Conservation (phyloP, 2,797 vertebrate genomes). For the Paguma larvata region DNA sequence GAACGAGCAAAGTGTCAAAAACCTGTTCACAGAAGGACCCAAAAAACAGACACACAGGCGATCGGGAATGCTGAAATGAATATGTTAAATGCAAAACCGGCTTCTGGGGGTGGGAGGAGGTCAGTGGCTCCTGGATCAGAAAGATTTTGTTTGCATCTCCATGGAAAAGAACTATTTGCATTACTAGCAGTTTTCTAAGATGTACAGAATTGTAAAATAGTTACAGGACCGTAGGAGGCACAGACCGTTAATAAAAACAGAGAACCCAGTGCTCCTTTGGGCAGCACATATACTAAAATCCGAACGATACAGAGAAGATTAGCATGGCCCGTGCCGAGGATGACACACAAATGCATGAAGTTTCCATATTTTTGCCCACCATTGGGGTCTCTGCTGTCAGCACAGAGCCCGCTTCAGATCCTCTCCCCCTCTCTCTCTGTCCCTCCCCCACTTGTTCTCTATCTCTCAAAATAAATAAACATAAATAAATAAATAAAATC, state of each 20-base stretch:
- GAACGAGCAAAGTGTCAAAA: not conserved
- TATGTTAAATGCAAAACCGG: not conserved
- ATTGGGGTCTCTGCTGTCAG: no score
- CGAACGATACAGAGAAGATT: no score
- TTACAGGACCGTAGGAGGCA: not conserved
- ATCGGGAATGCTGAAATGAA: not conserved
- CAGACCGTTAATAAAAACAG: not conserved
- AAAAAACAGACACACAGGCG: not conserved
- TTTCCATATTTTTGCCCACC: no score
- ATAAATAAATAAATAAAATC: not conserved
- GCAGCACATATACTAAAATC: no score
- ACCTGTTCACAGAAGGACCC: not conserved
- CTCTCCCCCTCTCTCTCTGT: no score
- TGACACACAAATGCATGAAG: no score
- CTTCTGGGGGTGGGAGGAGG: not conserved
- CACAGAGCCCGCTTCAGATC: no score
- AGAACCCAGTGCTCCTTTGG: not conserved
- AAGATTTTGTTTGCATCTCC: not conserved
- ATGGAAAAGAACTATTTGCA: not conserved
- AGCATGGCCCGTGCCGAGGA: no score
- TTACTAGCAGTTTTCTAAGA: not conserved
- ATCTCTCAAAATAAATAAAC: no score
- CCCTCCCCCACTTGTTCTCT: no score
- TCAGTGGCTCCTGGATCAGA: not conserved
- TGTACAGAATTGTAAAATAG: not conserved